Evolutionary conservation across 1,140 invertebrate genomes (phyloP).

Genomic region (Thaumetopoea pityocampa): DNA sequence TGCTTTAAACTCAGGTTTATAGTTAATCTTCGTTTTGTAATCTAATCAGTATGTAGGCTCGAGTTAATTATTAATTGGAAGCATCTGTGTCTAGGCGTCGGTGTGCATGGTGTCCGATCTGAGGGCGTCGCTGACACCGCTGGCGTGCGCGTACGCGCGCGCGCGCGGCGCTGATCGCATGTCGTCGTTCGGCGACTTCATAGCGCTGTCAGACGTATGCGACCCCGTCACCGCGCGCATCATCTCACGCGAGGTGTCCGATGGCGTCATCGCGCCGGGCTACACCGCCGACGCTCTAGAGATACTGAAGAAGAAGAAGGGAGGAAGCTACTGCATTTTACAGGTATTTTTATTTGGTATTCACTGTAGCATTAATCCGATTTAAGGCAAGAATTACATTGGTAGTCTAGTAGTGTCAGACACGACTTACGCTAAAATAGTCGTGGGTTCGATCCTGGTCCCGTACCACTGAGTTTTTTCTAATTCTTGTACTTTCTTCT

Average conservation of each 20-base stretch:
- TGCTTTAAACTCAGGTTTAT: no score
- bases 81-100: conserved; percentile 82
- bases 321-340: conserved; percentile 93
- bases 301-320: conserved; percentile 97
- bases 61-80: no score
- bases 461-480: no score
- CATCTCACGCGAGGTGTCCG: conserved; percentile 91
- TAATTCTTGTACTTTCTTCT: no score
- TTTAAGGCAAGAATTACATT: no score
- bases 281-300: conserved; percentile 90
- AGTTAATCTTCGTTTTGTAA: no score
- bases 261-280: conserved; percentile 97
- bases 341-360: conserved; percentile 76
- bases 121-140: conserved; percentile 83
- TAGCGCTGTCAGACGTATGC: conserved; percentile 94
- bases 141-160: conserved; percentile 96
- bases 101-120: conserved; percentile 97
- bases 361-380: background rate
- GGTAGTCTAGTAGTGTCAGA: no score
- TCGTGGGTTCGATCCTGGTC: no score
- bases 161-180: conserved; percentile 98
- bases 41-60: no score
- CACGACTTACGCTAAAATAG: no score
- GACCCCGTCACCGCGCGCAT: conserved; percentile 90
- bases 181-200: conserved; percentile 99